phyloP scores from a whole-genome alignment of 1,140 invertebrate genomes.

The Brachionus angularis region DNA sequence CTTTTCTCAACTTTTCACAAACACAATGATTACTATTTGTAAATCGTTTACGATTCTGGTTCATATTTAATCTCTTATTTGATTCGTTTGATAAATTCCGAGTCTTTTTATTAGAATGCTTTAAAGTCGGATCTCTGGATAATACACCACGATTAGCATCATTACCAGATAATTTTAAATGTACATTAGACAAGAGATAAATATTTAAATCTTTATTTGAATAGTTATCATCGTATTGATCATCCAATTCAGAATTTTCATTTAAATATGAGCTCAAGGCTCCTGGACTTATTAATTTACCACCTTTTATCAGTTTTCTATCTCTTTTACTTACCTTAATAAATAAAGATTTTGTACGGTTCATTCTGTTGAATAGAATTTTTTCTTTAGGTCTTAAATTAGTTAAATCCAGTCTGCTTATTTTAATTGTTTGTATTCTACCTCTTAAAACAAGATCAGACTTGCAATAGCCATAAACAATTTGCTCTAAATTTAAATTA shows the following conservation, averaged over 20 bases:
- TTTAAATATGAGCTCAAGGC: neutral
- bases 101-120: neutral
- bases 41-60: slow-evolving; percentile 10
- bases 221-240: slow-evolving; percentile 8
- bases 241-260: neutral
- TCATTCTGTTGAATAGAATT: neutral
- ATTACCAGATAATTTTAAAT: slow-evolving; percentile 5
- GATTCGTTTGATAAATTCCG: neutral
- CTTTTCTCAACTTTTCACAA: slow-evolving; percentile 8
- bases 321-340: neutral
- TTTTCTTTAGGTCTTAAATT: slow-evolving; percentile 2
- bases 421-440: slow-evolving; percentile 28
- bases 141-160: neutral
- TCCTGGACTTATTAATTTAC: neutral
- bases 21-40: slow-evolving; percentile 30
- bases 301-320: slow-evolving; percentile 31
- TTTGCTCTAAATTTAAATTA: slow-evolving; percentile 15
- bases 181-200: slow-evolving; percentile 33
- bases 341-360: slow-evolving; percentile 19
- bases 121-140: slow-evolving; percentile 1
- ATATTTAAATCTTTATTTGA: slow-evolving; percentile 27
- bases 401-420: slow-evolving; percentile 23
- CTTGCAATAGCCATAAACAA: slow-evolving; percentile 33
- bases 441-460: slow-evolving; percentile 19
- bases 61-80: neutral